A percentile compares a stretch with the other conserved stretches of the same genome.
Conservation (phyloP, 2,888 invertebrate genomes). For the Tanypteryx hageni region DNA sequence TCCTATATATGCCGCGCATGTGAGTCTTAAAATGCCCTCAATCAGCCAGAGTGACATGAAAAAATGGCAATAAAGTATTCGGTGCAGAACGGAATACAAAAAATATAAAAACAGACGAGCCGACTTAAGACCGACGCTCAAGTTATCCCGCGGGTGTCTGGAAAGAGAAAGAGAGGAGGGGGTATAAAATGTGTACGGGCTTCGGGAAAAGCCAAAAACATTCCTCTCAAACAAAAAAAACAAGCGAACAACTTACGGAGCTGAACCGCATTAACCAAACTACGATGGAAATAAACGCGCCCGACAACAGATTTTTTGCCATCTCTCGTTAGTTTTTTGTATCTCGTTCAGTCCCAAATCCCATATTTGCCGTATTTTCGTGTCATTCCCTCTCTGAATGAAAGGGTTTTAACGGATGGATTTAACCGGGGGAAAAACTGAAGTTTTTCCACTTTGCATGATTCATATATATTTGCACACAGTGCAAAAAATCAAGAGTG, state of each 20-base stretch:
- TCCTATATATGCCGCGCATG: background rate
- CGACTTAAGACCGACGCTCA: background rate
- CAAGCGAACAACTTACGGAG: background rate
- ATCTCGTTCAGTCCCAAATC: background rate
- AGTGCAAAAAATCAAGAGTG: background rate
- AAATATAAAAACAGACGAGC: background rate
- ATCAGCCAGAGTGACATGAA: slow-evolving; percentile 6
- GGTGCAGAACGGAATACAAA: background rate
- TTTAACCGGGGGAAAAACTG: background rate
- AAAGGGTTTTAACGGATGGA: background rate
- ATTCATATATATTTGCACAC: background rate
- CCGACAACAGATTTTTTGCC: background rate
- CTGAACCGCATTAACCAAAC: background rate
- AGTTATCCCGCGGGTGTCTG: background rate
- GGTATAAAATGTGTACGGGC: background rate
- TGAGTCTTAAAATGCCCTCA: slow-evolving; percentile 21
- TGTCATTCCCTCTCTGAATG: background rate
- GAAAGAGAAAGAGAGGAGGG: background rate
- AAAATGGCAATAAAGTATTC: slow-evolving; percentile 7
- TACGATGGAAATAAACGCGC: background rate
- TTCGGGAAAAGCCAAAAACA: background rate
- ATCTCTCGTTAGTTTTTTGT: background rate
- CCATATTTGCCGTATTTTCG: background rate
- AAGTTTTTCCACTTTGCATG: background rate
- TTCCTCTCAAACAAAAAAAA: background rate